Evolutionary conservation across 2,113 vertebrate genomes (phyloP).

Genomic region (Pipra filicauda): DNA sequence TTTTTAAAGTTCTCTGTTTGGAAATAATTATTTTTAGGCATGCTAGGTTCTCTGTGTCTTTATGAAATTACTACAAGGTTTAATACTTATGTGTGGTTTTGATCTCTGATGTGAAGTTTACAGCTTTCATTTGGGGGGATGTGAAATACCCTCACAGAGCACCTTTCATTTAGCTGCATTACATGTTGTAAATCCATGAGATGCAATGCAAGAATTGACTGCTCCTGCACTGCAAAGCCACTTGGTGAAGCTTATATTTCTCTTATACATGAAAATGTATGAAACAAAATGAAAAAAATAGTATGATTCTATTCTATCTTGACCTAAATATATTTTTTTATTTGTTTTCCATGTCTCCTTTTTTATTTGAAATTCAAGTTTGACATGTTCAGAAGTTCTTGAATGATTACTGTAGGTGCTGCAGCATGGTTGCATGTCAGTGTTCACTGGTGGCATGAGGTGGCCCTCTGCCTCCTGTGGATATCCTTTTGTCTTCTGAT

Average conservation of each 20-base stretch:
- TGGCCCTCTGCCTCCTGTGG: neutral
- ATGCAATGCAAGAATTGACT: neutral
- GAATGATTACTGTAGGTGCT: neutral
- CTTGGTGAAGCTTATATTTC: neutral
- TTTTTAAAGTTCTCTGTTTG: neutral
- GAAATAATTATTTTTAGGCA: neutral
- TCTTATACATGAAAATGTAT: rapidly evolving
- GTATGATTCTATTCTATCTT: neutral
- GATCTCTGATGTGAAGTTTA: neutral
- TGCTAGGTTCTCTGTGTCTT: neutral
- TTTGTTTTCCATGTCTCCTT: neutral
- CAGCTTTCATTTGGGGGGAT: neutral
- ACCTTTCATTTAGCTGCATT: neutral
- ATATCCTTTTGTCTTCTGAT: neutral
- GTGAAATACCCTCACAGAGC: neutral
- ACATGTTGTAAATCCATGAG: neutral
- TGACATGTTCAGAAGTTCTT: neutral
- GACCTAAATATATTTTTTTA: neutral
- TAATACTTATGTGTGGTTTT: neutral
- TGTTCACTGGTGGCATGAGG: neutral
- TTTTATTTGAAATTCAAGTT: neutral
- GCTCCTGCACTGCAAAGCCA: neutral
- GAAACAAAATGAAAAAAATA: neutral
- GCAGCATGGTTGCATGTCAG: rapidly evolving
- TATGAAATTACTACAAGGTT: neutral